phyloP scores from a whole-genome alignment of 2,888 invertebrate species.

The Acleris literana region DNA sequence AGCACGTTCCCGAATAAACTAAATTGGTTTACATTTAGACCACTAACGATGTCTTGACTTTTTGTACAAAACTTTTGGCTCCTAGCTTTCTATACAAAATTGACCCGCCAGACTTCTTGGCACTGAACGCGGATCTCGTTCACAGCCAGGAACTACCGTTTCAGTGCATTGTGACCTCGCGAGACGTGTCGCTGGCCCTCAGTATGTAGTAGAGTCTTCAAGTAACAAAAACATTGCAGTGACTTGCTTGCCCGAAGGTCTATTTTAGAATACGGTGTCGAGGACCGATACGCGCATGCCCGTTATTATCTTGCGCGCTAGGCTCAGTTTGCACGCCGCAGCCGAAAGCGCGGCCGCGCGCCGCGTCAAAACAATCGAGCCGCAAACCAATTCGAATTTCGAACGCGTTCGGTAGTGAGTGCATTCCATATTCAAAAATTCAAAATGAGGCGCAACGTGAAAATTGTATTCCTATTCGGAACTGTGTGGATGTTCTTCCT shows the following conservation, averaged over 20 bases:
- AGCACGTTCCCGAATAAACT: no score
- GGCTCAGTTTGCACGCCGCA: slow-evolving; percentile 69
- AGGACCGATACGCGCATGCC: slow-evolving; percentile 74
- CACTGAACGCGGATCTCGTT: no score
- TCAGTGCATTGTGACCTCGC: no score
- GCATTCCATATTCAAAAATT: slow-evolving; percentile 24
- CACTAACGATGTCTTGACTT: no score
- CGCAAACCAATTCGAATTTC: slow-evolving; percentile 49
- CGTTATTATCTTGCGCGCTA: slow-evolving; percentile 53
- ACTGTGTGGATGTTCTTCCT: slow-evolving; percentile 76
- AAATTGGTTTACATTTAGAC: no score
- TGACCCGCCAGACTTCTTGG: no score
- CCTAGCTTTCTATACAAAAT: no score
- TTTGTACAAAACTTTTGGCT: no score
- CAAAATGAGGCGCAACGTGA: slow-evolving; percentile 75
- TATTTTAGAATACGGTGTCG: slow-evolving; percentile 66
- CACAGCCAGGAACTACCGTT: no score
- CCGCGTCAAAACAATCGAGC: slow-evolving; percentile 49
- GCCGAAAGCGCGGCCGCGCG: slow-evolving; percentile 78
- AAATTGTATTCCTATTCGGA: slow-evolving; percentile 71
- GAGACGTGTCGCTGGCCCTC: no score
- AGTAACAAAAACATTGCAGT: slow-evolving; percentile 43
- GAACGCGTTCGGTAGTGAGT: slow-evolving; percentile 40
- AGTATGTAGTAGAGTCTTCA: neutral
- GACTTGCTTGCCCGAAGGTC: slow-evolving; percentile 54